Conservation (phyloP, 2,797 vertebrate genomes). For the Etheostoma perlongum region DNA sequence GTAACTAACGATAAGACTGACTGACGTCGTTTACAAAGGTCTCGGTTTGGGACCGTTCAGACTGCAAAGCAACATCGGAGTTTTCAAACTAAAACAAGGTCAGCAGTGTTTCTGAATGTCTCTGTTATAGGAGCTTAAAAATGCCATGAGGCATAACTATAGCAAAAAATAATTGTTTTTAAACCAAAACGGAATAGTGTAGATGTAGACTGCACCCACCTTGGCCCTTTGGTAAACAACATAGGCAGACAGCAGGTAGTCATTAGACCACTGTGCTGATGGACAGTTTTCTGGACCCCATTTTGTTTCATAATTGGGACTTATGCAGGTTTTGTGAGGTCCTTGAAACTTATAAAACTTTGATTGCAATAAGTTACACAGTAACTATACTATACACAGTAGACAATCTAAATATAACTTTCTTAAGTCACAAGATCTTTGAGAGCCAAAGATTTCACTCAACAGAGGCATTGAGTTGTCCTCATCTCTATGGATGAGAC, state of each 20-base stretch:
- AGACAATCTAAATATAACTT: constrained; percentile 15
- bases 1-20: too few species aligned
- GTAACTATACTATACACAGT: not conserved
- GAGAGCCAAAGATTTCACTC: not conserved
- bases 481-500: constrained; percentile 36
- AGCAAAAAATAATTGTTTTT: too few species aligned
- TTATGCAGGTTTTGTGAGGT: constrained; percentile 9
- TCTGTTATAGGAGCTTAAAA: too few species aligned
- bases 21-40: too few species aligned
- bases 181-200: too few species aligned
- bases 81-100: too few species aligned
- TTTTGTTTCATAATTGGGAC: not conserved
- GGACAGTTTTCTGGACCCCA: not conserved
- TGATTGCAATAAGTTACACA: not conserved
- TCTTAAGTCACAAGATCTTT: constrained; percentile 1
- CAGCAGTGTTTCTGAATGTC: too few species aligned
- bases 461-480: constrained; percentile 20
- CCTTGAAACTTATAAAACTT: constrained; percentile 20
- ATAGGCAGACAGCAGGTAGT: not conserved
- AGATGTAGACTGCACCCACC: not conserved
- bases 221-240: constrained; percentile 8
- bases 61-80: too few species aligned
- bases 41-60: too few species aligned
- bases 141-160: too few species aligned
- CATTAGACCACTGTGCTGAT: not conserved